Conservation (phyloP, 2,113 vertebrate species). For the Cinclus mexicanus region DNA sequence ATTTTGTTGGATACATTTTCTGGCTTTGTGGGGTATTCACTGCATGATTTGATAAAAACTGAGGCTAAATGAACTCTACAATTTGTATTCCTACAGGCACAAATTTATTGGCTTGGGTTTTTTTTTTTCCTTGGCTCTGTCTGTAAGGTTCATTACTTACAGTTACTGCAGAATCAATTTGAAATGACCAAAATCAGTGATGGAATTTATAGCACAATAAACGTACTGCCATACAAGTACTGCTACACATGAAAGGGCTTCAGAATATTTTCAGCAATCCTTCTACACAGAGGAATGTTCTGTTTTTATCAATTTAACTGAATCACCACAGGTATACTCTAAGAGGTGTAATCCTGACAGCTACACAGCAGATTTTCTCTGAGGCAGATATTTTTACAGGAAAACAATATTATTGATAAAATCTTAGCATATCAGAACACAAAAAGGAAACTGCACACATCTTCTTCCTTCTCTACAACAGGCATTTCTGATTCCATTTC, state of each 20-base stretch:
- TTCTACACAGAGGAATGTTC: conserved; percentile 49
- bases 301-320: conserved; percentile 72
- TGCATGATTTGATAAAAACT: conserved; percentile 69
- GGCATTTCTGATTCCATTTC: conserved; percentile 30
- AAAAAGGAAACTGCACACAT: conserved; percentile 55
- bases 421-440: conserved; percentile 71
- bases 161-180: conserved; percentile 80
- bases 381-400: conserved; percentile 68
- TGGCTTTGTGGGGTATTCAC: conserved; percentile 51
- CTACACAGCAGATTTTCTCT: conserved; percentile 67
- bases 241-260: conserved; percentile 70
- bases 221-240: conserved; percentile 58
- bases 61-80: conserved; percentile 66
- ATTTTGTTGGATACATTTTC: conserved; percentile 38
- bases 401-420: conserved; percentile 79
- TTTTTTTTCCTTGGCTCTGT: conserved; percentile 6
- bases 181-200: conserved; percentile 78
- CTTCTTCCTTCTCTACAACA: conserved; percentile 56
- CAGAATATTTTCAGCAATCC: conserved; percentile 61
- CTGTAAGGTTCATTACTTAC: conserved; percentile 79
- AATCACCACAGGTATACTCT: conserved; percentile 72
- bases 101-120: conserved; percentile 48
- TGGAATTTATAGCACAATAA: conserved; percentile 80
- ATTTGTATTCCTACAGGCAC: conserved; percentile 70
- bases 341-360: conserved; percentile 74